Evolutionary conservation across 2,113 vertebrate species (phyloP).

Genomic region (Sphyrna mokarran): DNA sequence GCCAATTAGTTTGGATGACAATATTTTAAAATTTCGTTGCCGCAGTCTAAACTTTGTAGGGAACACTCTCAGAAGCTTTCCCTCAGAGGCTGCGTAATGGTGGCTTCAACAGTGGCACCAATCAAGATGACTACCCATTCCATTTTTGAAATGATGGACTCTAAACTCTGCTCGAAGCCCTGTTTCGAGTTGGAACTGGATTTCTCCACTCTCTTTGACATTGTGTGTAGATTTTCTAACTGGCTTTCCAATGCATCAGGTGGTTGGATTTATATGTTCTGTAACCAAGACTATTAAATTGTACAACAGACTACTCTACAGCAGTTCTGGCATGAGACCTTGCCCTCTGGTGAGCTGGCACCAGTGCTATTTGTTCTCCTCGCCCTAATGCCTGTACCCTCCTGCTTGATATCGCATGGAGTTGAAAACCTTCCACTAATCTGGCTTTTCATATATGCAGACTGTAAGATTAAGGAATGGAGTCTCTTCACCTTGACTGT

Average conservation of each 20-base stretch:
- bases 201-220: no score
- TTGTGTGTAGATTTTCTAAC: not conserved
- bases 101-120: no score
- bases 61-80: not conserved
- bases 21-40: not conserved
- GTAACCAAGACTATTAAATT: not conserved
- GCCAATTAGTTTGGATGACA: not conserved
- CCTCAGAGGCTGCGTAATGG: not conserved
- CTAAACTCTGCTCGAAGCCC: no score
- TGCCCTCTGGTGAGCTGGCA: not conserved
- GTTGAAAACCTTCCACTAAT: not conserved
- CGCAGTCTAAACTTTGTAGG: not conserved
- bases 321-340: not conserved
- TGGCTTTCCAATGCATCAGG: not conserved
- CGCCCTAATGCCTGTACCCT: not conserved
- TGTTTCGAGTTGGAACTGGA: no score
- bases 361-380: not conserved
- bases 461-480: not conserved
- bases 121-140: not conserved
- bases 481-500: not conserved
- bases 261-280: not conserved
- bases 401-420: not conserved
- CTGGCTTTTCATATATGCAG: not conserved
- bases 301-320: not conserved
- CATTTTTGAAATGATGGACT: not conserved